These are phyloP conservation scores for Ips nitidus DNA, from an alignment of 1,140 invertebrate genomes.

Conservation along the genomic window DNA sequence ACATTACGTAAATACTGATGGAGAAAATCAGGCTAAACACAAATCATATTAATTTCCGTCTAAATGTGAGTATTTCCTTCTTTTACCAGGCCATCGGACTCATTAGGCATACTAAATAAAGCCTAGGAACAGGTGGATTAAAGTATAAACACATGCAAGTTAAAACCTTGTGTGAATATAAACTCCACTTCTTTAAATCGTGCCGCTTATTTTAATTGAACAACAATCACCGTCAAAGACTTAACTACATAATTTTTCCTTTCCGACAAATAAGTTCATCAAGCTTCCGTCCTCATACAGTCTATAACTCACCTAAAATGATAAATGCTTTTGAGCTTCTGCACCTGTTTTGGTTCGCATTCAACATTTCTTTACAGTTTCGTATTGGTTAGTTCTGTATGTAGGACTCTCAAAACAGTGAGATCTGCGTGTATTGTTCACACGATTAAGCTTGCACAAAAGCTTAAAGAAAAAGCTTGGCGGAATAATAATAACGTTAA, in stretches of 20 bases:
- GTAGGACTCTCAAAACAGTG: background rate
- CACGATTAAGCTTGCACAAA: slow-evolving; percentile 21
- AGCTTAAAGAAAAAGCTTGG: background rate
- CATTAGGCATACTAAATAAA: too few species aligned
- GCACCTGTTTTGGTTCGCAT: background rate
- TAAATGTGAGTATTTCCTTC: too few species aligned
- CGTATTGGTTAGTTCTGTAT: background rate
- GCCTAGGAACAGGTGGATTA: too few species aligned
- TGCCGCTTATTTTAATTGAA: too few species aligned
- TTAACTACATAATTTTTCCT: background rate
- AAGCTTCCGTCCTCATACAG: background rate
- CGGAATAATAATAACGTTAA: slow-evolving; percentile 25
- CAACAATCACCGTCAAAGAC: too few species aligned
- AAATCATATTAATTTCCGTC: too few species aligned
- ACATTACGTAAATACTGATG: too few species aligned
- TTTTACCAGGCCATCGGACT: too few species aligned
- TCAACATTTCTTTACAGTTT: slow-evolving; percentile 4
- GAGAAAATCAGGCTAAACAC: too few species aligned
- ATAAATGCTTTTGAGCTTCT: background rate
- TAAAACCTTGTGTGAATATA: too few species aligned
- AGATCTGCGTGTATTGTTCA: slow-evolving; percentile 22
- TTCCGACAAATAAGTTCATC: slow-evolving; percentile 1
- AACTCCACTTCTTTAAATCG: too few species aligned
- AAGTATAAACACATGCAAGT: too few species aligned
- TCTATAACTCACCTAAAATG: slow-evolving; percentile 2